phyloP scores from a whole-genome alignment of 2,113 vertebrate species.

The Tychaedon coryphoeus region DNA sequence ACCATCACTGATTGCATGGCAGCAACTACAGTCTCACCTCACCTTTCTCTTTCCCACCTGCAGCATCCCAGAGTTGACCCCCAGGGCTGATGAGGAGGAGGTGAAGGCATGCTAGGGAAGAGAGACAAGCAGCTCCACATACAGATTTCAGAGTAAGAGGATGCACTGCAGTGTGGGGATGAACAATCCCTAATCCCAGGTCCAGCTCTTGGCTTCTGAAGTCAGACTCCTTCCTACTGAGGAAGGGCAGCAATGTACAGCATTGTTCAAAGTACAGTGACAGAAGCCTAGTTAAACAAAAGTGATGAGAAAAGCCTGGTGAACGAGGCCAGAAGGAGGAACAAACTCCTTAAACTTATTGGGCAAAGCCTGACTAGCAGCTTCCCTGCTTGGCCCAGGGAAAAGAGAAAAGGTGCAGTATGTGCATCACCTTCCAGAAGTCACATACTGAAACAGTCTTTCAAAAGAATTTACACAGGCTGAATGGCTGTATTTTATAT shows the following conservation, averaged over 20 bases:
- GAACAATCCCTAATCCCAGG: neutral
- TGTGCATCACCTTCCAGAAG: neutral
- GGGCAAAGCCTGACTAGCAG: neutral
- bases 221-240: neutral
- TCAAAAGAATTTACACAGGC: neutral
- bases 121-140: neutral
- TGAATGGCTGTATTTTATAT: neutral
- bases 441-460: neutral
- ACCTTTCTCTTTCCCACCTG: neutral
- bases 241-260: neutral
- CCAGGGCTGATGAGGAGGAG: neutral
- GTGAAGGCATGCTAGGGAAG: neutral
- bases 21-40: neutral
- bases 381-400: neutral
- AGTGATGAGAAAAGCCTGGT: neutral
- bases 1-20: neutral
- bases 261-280: rapidly evolving
- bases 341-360: neutral
- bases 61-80: neutral
- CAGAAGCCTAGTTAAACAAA: neutral
- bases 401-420: neutral
- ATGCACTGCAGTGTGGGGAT: neutral
- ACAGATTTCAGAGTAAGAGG: neutral
- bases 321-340: neutral
- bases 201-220: neutral